These are phyloP conservation scores for Patiria miniata DNA, from an alignment of 35 echinoderm and acorn worm species.

Conservation along the genomic window DNA sequence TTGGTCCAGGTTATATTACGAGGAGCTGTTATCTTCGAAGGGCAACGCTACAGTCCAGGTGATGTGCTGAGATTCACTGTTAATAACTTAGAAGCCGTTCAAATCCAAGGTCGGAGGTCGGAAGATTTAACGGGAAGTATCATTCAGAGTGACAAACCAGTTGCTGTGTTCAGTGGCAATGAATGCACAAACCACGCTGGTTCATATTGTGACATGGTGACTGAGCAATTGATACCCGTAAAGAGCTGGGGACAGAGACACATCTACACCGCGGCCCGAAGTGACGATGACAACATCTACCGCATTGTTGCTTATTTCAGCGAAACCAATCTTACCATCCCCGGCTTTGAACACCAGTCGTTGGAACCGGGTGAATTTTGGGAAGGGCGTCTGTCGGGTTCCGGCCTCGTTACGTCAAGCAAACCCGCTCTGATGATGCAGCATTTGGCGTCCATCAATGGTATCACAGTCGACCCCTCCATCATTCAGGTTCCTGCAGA, in stretches of 20 bases:
- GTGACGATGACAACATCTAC: neutral
- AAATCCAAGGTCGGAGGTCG: conserved; percentile 12
- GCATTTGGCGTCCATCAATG: neutral
- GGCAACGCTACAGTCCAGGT: conserved; percentile 28
- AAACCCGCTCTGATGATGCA: conserved; percentile 40
- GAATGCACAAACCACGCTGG: conserved; percentile 16
- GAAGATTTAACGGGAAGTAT: conserved; percentile 48
- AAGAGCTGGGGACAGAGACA: conserved; percentile 62
- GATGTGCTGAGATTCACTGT: conserved; percentile 41
- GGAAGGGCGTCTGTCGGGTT: conserved; percentile 31
- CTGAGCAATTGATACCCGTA: conserved; percentile 55
- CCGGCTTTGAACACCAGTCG: neutral
- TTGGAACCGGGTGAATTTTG: conserved; percentile 56
- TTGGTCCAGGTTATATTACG: conserved; percentile 31
- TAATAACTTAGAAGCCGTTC: conserved; percentile 43
- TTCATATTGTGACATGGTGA: conserved; percentile 34
- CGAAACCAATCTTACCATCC: conserved; percentile 35
- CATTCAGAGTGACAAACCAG: conserved; percentile 49
- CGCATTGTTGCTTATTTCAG: conserved; percentile 39
- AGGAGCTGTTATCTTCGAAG: conserved; percentile 27
- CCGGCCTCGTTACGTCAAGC: conserved; percentile 39
- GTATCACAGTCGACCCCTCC: conserved; percentile 49
- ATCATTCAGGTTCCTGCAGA: conserved; percentile 58
- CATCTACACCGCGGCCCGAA: conserved; percentile 51
- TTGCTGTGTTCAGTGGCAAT: conserved; percentile 56